Percentiles rank a stretch among this genome's conserved stretches.
These are phyloP conservation scores for Corapipo altera DNA, from an alignment of 2,113 vertebrate genomes.

Conservation along the genomic window DNA sequence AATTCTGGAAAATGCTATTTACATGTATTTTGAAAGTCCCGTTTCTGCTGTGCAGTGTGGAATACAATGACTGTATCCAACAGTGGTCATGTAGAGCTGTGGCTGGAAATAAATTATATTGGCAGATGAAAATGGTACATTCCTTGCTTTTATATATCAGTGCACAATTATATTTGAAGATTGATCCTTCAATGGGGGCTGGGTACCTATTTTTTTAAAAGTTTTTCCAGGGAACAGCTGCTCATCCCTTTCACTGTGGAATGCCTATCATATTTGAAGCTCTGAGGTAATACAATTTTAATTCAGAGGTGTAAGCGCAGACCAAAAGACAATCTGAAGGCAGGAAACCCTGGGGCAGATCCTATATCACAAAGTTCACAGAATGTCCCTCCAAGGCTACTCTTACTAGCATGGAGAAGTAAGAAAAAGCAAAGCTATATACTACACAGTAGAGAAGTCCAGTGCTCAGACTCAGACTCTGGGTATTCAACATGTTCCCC, in stretches of 20 bases:
- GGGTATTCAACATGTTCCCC: not conserved
- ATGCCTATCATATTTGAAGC: not conserved
- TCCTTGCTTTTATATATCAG: not conserved
- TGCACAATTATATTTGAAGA: not conserved
- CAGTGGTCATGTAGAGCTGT: not conserved
- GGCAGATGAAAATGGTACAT: not conserved
- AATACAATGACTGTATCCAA: not conserved
- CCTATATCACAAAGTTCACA: not conserved
- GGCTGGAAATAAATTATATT: not conserved
- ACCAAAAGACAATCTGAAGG: not conserved
- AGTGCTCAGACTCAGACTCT: not conserved
- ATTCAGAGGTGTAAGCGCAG: not conserved
- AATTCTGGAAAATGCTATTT: not conserved
- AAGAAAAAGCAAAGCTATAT: not conserved
- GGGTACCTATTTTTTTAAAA: not conserved
- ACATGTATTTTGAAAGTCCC: not conserved
- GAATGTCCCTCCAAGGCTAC: not conserved
- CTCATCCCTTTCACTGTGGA: not conserved
- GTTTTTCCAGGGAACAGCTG: not conserved
- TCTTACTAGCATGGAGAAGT: not conserved
- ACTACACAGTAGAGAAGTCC: not conserved
- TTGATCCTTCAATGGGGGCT: fast-evolving
- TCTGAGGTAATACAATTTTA: not conserved
- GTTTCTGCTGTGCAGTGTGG: not conserved
- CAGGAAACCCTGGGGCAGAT: not conserved